Evolutionary conservation across 1,140 invertebrate genomes (phyloP), one percentile per base, ranked within the genome.

Genomic region (Nasonia giraulti): DNA sequence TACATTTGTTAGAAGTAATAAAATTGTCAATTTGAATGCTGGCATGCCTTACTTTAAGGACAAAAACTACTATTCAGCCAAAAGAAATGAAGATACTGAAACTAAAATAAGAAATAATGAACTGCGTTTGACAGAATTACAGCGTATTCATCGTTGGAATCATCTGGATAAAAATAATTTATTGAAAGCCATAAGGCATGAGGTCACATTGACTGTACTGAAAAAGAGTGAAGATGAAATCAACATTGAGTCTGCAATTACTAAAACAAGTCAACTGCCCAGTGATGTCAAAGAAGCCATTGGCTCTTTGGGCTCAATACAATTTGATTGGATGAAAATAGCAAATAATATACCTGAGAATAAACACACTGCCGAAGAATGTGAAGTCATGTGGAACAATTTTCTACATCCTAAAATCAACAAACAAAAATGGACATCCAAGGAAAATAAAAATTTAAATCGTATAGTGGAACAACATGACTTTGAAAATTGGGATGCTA

Each of bases 331-430:
- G 93, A 82, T 92, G 82, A 93, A 92, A 87, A 94, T 95, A 77
- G 92, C 94, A 5, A 89, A 86, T 0, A 75, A 87, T 6, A 89
- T 93, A 83, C 89, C 95, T 77, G 89, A 93, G 69, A 90, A 90
- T 82, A 91, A 92, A 14, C 94, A 95, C 86, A 92, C 92, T 0
- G 88, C 93, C 0, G 89, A 91, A 2, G 95, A 94, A 88, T 95
- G 95, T 88, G 88, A 92, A 71, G 93, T 94, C 0, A 94, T 96
- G 89, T 97, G 96, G 96, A 94, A 94, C 81, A 91, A 95, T 23
- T 96, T 94, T 88, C 88, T 96, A 79, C 94, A 95, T 88, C 96
- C 96, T 0, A 88, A 92, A 10, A 93, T 96, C 20, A 96, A 95
- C 80, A 96, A 95, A 85, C 89, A 86, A 6, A 90, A 90, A 37